A percentile compares a stretch with the other conserved stretches of the same genome.
phyloP scores from a whole-genome alignment of 1,140 invertebrate species.

The Nephila pilipes region DNA sequence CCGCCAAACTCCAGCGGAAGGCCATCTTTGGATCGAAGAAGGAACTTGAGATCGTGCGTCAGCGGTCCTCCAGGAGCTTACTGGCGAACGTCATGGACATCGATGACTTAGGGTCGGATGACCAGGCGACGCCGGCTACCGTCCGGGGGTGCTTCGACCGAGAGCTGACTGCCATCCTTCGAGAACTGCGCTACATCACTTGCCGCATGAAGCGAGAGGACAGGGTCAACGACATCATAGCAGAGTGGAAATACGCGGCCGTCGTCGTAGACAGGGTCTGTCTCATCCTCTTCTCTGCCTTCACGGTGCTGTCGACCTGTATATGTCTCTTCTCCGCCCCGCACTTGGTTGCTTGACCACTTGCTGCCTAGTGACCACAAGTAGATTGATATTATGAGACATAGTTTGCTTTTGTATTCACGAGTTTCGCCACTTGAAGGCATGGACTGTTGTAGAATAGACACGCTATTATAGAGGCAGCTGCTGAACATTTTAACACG shows the following conservation, averaged over 20 bases:
- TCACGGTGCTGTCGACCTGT: slow-evolving; percentile 97
- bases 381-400: too few relatives aligned
- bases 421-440: background rate
- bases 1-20: slow-evolving; percentile 95
- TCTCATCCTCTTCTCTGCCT: slow-evolving; percentile 98
- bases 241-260: slow-evolving; percentile 99
- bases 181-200: slow-evolving; percentile 97
- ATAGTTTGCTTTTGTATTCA: background rate
- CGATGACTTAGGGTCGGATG: slow-evolving; percentile 85
- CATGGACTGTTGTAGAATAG: background rate
- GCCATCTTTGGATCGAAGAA: slow-evolving; percentile 84
- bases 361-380: background rate
- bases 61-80: slow-evolving; percentile 94
- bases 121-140: slow-evolving; percentile 80
- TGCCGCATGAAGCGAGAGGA: slow-evolving; percentile 93
- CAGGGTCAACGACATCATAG: slow-evolving; percentile 91
- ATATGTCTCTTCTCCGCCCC: slow-evolving; percentile 97
- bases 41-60: slow-evolving; percentile 91
- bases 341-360: slow-evolving; percentile 90
- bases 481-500: slow-evolving; percentile 14
- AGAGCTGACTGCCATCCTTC: slow-evolving; percentile 95
- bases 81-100: slow-evolving; percentile 97
- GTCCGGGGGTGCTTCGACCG: slow-evolving; percentile 81
- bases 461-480: slow-evolving; percentile 7
- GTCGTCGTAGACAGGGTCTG: slow-evolving; percentile 99